Percentiles rank a stretch among this genome's conserved stretches.
Conservation (phyloP, 2,888 invertebrate genomes). For the Sussaba pulchella region DNA sequence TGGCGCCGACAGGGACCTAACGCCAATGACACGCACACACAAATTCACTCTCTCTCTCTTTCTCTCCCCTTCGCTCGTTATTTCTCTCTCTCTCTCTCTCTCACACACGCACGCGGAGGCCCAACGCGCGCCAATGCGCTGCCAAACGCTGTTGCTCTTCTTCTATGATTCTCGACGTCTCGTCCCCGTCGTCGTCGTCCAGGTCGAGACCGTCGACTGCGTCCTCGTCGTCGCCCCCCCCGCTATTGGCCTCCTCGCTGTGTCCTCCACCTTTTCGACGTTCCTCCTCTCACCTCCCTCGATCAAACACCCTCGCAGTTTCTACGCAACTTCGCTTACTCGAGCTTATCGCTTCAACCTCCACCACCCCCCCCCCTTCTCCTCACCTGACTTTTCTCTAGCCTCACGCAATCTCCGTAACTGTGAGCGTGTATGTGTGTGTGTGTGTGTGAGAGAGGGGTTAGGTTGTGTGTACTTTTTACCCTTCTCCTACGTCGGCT, state of each 20-base stretch:
- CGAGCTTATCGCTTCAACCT: slow-evolving; percentile 14
- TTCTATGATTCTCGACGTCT: not conserved
- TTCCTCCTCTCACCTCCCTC: slow-evolving; percentile 19
- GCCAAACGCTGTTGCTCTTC: slow-evolving; percentile 44
- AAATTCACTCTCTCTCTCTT: slow-evolving; percentile 39
- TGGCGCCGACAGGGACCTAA: slow-evolving; percentile 75
- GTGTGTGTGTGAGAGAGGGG: too few species aligned
- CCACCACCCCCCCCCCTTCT: slow-evolving; percentile 47
- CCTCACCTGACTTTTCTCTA: slow-evolving; percentile 32
- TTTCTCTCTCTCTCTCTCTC: not conserved
- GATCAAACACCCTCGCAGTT: slow-evolving; percentile 14
- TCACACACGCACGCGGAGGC: slow-evolving; percentile 60
- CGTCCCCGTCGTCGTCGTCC: slow-evolving; percentile 11
- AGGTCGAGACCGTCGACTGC: slow-evolving; percentile 30
- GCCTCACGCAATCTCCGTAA: too few species aligned
- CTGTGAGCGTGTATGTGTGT: slow-evolving; percentile 3
- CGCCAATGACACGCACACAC: slow-evolving; percentile 68
- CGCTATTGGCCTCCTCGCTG: slow-evolving; percentile 70
- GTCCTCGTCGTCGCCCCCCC: slow-evolving; percentile 53
- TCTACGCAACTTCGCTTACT: slow-evolving; percentile 39
- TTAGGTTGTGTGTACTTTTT: too few species aligned
- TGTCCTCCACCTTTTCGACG: slow-evolving; percentile 36
- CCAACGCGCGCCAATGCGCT: slow-evolving; percentile 64
- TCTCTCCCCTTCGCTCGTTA: too few species aligned
- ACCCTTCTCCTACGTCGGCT: too few species aligned